phyloP scores from a whole-genome alignment of 2,113 vertebrate genomes.

The Osmerus eperlanus region DNA sequence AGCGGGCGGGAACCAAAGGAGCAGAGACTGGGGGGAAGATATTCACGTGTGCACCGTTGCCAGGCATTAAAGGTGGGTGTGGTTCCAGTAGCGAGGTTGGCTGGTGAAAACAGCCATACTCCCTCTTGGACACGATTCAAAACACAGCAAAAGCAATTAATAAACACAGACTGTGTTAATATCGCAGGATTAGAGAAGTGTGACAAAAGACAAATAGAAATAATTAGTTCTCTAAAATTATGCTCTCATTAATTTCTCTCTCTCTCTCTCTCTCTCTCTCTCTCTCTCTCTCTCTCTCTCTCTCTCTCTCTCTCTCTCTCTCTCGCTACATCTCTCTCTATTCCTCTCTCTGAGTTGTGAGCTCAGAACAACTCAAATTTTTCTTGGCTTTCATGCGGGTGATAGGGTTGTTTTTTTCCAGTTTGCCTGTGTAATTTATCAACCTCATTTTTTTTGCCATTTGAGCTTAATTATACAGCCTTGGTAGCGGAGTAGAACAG shows the following conservation, averaged over 20 bases:
- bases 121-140: constrained; percentile 98
- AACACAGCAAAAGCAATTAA: constrained; percentile 99
- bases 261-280: constrained; percentile 42
- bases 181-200: constrained; percentile 99
- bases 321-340: constrained; percentile 55
- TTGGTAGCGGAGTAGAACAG: constrained; percentile 57
- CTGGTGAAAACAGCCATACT: constrained; percentile 88
- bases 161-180: constrained; percentile 99
- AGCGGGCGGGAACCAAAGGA: constrained; percentile 75
- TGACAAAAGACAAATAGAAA: constrained; percentile 99
- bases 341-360: constrained; percentile 75
- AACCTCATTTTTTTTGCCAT: constrained; percentile 73
- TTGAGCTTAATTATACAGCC: constrained; percentile 74
- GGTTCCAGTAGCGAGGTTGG: constrained; percentile 84
- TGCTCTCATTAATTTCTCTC: constrained; percentile 96
- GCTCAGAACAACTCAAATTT: constrained; percentile 86
- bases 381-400: constrained; percentile 65
- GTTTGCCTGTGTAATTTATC: constrained; percentile 72
- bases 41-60: constrained; percentile 81
- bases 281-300: constrained; percentile 59
- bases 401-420: constrained; percentile 60
- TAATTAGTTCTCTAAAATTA: constrained; percentile 99
- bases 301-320: constrained; percentile 61
- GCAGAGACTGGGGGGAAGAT: constrained; percentile 80
- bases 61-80: constrained; percentile 86